Evolutionary conservation across 2,113 vertebrate species (phyloP), one percentile per base, ranked within the genome.

Genomic region (Bufo gargarizans): DNA sequence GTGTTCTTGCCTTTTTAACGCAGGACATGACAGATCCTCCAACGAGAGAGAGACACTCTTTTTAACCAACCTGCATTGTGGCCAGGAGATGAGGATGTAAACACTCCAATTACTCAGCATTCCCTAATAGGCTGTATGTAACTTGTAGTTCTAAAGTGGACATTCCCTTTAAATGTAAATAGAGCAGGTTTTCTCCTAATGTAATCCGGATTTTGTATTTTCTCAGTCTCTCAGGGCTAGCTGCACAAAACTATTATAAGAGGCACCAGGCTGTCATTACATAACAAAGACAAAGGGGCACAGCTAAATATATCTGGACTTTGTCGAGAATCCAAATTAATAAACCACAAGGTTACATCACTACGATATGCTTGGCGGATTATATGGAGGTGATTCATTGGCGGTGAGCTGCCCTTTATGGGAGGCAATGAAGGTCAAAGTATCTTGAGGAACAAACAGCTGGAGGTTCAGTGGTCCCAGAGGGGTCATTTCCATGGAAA

Each of bases 241-340:
- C 14, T 43, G 20, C 56, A 59, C n/a, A 81, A 81, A 81, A 45
- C 78, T 45, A 59, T 81, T 56, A 61, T 59, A 81, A 43, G 78
- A 59, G 55, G 33, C 78, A 59, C 33, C 56, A 19, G 33, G 16
- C 56, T 61, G 78, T 45, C 78, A 81, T 81, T 81, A 81, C 78
- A 61, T 81, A 81, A 81, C 78, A 81, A 81, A 81, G 78, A 81
- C 78, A 81, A 81, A 81, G 78, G 78, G 56, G 6, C 78, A 59
- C 16, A 4, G 7, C 78, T 81, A 81, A 61, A 81, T 59, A 61
- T 81, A 81, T 59, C 78, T 17, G n/a, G 9, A 17, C 20, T 19
- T 33, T 61, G 78, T 81, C 3, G 6, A 81, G 78, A 58, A 59
- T 81, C 7, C 22, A 45, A 59, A 81, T 81, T 4, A 81, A 61